Evolutionary conservation across 2,797 vertebrate species (phyloP), one percentile per base, ranked within the genome.

Genomic region (Setipinna tenuifilis): DNA sequence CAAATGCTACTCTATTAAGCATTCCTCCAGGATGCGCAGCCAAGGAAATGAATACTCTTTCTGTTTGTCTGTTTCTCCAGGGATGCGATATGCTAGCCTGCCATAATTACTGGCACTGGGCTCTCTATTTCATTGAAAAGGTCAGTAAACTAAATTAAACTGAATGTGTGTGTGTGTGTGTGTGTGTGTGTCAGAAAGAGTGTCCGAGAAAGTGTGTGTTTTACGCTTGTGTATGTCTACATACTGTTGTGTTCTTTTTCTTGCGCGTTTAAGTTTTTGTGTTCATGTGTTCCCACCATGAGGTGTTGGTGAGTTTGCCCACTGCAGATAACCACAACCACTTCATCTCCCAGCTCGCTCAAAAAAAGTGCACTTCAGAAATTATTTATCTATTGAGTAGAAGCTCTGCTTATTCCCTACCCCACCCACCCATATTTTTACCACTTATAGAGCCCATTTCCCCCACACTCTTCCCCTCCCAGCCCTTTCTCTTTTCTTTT

Each of bases 61-160:
- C 71, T 68, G 0, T 25, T 0, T 84, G n/a, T 71, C 46, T 78
- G 86, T 85, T 2, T 68, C 91, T 90, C 0, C 91, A 99, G 98
- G 92, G 87, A 0, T 94, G 93, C 0, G 97, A 98, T 82, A 93
- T 97, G 93, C 94, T 99, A 80, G 97, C 97, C 59, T 95, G 97
- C 87, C 98, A 99, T 83, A 98, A 98, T 92, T 99, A 99, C 68
- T 99, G 98, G 98, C 98, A 99, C 87, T 99, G 98, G 98, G 96
- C 97, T 44, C 92, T 99, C 0, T 97, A 95, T 91, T 95, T 96
- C 85, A 97, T 98, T 25, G 98, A 99, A 92, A 97, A 97, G 98
- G 98, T 99, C 94, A 78, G 71, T 78, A 78, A 44, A 78, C 17
- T 19, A 44, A 78, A 35, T 3, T 19, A 14, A 9, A 54, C 50